Conservation (phyloP, 2,113 vertebrate species). For the Zingel zingel region DNA sequence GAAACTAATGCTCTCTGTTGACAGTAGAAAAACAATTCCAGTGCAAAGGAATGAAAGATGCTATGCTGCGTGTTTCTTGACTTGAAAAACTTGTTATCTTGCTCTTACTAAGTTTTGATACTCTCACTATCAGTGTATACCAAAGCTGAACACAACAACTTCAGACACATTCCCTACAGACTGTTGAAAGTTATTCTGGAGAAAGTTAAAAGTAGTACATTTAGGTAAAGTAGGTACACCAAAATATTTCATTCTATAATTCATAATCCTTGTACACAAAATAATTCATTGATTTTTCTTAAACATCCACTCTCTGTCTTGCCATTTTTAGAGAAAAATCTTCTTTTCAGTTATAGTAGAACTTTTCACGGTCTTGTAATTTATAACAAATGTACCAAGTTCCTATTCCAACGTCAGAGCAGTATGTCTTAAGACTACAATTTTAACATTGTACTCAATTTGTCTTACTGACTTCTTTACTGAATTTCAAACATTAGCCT, state of each 20-base stretch:
- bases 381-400: neutral
- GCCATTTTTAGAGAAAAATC: neutral
- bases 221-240: neutral
- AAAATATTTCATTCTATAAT: neutral
- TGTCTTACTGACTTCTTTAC: neutral
- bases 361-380: neutral
- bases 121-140: neutral
- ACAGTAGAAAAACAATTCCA: neutral
- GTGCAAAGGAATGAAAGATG: neutral
- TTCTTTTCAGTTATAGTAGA: neutral
- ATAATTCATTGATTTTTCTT: neutral
- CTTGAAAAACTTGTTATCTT: neutral
- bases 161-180: neutral
- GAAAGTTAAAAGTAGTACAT: neutral
- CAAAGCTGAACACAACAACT: constrained; percentile 1
- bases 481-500: neutral
- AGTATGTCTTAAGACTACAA: neutral
- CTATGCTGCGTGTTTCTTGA: neutral
- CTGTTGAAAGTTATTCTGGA: neutral
- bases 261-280: neutral
- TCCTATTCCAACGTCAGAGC: neutral
- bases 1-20: neutral
- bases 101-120: neutral
- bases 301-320: neutral
- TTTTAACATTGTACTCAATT: neutral